Evolutionary conservation across 2,113 vertebrate genomes (phyloP), one percentile per base, ranked within the genome.

Genomic region (Pao palembangensis): DNA sequence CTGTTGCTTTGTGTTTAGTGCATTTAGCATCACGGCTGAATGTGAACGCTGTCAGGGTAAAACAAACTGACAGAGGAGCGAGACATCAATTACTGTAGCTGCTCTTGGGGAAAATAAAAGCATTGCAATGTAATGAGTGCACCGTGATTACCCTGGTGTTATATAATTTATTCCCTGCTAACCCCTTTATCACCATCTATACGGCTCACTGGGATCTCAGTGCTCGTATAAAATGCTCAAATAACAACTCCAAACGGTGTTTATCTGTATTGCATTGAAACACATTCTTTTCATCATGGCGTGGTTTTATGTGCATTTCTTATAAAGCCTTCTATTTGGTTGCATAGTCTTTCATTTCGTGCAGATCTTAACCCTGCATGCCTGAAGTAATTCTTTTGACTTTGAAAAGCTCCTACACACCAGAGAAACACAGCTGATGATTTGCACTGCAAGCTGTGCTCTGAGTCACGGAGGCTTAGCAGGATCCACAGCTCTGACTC

Each of bases 401-500:
- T 82, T 85, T 80, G 78, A 88, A 82, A 83, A 73, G 83, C 84
- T 85, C 81, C 80, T 67, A 46, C 76, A 86, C 81, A 86, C 82
- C 78, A 81, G 75, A 87, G 75, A 67, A 82, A 78, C 78, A 84
- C 80, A 82, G 85, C 80, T 71, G 72, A 81, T 80, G 80, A 79
- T 83, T 82, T 68, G 83, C 83, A 78, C 82, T 69, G 85, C 69
- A 79, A 87, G 80, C 86, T 73, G 67, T 55, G 79, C 84, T 70
- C 76, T 88, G 87, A 89, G 80, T 90, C 88, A 89, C 80, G 59
- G 80, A 80, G 80, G 89, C 89, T 90, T 90, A 89, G 82, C 83
- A 77, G 78, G 83, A 87, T 91, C 81, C 82, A 74, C 81, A 83
- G 75, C 82, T 88, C 78, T 87, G 86, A 89, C 84, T 90, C 87